phyloP scores from a whole-genome alignment of 2,797 vertebrate species.

The Tadarida brasiliensis region DNA sequence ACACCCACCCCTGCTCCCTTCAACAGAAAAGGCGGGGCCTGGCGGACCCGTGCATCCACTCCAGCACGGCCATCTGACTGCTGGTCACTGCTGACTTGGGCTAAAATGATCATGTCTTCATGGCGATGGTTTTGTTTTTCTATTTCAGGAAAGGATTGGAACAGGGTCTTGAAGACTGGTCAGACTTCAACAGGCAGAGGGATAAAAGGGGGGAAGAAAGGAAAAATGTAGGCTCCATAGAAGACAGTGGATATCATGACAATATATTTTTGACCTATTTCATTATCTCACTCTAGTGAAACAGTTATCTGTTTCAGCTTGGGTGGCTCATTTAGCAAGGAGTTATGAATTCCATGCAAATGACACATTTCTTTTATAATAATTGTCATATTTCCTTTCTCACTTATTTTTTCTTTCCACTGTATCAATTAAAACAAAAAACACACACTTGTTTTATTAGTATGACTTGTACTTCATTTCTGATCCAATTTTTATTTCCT shows the following conservation, averaged over 20 bases:
- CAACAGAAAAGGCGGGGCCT: neutral
- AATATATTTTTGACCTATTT: slow-evolving; percentile 58
- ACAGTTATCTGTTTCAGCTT: slow-evolving; percentile 31
- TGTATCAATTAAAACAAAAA: slow-evolving; percentile 36
- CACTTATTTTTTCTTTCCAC: slow-evolving; percentile 51
- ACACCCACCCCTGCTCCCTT: neutral
- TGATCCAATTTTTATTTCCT: slow-evolving; percentile 26
- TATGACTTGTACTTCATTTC: slow-evolving; percentile 34
- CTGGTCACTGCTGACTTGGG: neutral
- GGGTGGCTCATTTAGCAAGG: slow-evolving; percentile 57
- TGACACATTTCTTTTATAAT: slow-evolving; percentile 59
- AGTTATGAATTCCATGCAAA: slow-evolving; percentile 61
- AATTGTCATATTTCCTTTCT: slow-evolving; percentile 57
- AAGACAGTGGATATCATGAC: slow-evolving; percentile 26
- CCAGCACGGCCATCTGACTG: neutral
- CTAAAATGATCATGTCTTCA: neutral
- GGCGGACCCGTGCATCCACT: neutral
- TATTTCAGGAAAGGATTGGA: slow-evolving; percentile 41
- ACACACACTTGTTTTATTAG: neutral
- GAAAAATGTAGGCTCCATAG: neutral
- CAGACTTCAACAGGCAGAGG: slow-evolving; percentile 29
- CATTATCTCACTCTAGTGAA: slow-evolving; percentile 52
- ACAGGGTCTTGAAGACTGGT: slow-evolving; percentile 37
- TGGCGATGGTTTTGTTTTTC: slow-evolving; percentile 24
- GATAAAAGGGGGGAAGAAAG: neutral